Percentiles rank a stretch among this genome's conserved stretches.
These are phyloP conservation scores for Pyrrhosoma nymphula DNA, from an alignment of 2,888 invertebrate genomes.

Conservation along the genomic window DNA sequence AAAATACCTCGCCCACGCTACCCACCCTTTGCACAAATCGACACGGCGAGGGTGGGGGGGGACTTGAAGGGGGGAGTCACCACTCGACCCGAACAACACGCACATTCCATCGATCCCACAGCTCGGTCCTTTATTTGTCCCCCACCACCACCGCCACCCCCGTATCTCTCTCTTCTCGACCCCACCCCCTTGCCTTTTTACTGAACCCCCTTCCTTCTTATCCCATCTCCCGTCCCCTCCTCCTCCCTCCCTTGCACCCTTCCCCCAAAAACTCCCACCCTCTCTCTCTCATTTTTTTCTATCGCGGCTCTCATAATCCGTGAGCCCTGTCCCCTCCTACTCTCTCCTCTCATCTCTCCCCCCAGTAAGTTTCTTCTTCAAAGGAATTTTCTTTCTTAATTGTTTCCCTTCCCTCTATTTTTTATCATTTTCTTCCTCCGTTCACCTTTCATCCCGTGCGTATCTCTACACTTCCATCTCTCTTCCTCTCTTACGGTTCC, in stretches of 20 bases:
- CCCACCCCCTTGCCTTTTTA: no score
- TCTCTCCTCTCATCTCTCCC: background rate
- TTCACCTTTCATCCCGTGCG: background rate
- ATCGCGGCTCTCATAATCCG: background rate
- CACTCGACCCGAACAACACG: conserved; percentile 62
- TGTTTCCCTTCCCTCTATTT: background rate
- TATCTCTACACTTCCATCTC: no score
- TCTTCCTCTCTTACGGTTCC: background rate
- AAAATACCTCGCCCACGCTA: background rate
- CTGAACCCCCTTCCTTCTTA: background rate
- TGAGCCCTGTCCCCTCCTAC: background rate
- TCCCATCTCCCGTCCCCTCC: background rate
- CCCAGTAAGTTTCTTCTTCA: conserved; percentile 26
- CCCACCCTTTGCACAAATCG: conserved; percentile 6
- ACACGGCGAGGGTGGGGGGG: background rate
- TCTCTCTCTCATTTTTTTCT: background rate
- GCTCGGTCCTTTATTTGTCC: background rate
- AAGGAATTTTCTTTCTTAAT: conserved; percentile 36
- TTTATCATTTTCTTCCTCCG: background rate
- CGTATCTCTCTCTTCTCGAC: background rate
- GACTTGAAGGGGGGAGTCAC: background rate
- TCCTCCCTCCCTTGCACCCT: background rate
- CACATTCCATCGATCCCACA: conserved; percentile 31
- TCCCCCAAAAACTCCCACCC: background rate
- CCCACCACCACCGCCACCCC: background rate